Conservation (phyloP, 1,140 invertebrate species). For the Batillaria attramentaria region DNA sequence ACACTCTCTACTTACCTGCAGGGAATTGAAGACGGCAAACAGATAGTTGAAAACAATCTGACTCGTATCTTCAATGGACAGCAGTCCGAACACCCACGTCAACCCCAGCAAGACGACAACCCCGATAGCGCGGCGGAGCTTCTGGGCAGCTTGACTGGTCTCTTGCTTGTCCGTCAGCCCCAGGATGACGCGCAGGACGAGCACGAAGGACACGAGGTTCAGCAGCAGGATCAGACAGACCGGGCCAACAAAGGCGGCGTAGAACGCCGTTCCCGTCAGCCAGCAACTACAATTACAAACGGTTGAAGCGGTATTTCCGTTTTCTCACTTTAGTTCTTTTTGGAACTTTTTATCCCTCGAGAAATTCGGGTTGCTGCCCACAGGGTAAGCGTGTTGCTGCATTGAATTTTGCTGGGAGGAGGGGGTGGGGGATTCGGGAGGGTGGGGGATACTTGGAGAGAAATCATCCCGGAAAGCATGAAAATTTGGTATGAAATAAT, state of each 20-base stretch:
- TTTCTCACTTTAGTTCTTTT: no score
- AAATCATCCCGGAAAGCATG: no score
- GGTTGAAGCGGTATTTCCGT: no score
- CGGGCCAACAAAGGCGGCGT: constrained; percentile 71
- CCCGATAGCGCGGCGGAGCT: constrained; percentile 73
- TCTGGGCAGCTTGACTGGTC: constrained; percentile 49
- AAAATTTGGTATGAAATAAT: no score
- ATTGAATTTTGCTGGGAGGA: no score
- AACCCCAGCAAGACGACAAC: constrained; percentile 75
- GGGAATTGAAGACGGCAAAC: constrained; percentile 74
- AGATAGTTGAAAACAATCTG: constrained; percentile 72
- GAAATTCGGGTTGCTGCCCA: no score
- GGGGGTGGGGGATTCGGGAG: no score
- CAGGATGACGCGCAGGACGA: constrained; percentile 69
- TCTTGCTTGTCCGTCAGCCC: constrained; percentile 52
- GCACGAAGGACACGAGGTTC: constrained; percentile 72
- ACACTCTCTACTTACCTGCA: no score
- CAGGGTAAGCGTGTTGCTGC: no score
- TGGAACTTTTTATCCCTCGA: no score
- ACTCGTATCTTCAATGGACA: constrained; percentile 71
- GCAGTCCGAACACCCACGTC: constrained; percentile 75
- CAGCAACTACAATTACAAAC: constrained; percentile 71
- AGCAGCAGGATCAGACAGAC: constrained; percentile 72
- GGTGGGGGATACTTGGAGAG: no score
- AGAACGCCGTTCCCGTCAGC: constrained; percentile 68